These are phyloP conservation scores for Octopus sinensis DNA, from an alignment of 1,140 invertebrate species.

Conservation along the genomic window DNA sequence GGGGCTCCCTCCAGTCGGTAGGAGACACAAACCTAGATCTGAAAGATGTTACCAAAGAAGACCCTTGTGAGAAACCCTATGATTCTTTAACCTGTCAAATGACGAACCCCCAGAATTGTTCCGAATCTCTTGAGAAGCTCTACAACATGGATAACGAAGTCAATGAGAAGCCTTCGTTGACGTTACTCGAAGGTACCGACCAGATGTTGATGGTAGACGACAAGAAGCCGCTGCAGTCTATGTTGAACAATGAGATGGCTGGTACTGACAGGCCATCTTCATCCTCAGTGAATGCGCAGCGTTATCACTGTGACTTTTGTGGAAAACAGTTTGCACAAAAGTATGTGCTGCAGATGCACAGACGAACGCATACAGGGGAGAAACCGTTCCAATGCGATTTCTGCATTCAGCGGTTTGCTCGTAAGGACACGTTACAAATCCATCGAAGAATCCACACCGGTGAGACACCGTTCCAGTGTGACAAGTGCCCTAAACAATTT, in stretches of 20 bases:
- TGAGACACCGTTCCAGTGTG: slow-evolving; percentile 90
- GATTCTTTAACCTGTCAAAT: too few species aligned
- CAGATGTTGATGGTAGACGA: neutral
- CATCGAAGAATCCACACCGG: slow-evolving; percentile 78
- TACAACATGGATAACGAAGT: neutral
- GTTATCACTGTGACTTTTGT: slow-evolving; percentile 60
- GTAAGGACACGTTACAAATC: slow-evolving; percentile 16
- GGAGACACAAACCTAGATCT: too few species aligned
- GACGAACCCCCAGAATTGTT: too few species aligned
- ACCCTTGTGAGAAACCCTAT: too few species aligned
- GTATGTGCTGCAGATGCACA: slow-evolving; percentile 38
- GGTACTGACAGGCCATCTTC: neutral
- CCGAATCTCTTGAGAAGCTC: neutral
- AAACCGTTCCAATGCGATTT: slow-evolving; percentile 31
- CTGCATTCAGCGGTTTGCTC: slow-evolving; percentile 27
- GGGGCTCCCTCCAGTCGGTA: too few species aligned
- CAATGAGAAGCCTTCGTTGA: neutral
- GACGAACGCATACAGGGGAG: slow-evolving; percentile 32
- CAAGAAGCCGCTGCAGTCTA: neutral
- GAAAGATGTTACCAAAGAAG: too few species aligned
- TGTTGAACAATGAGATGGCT: neutral
- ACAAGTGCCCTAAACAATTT: slow-evolving; percentile 68
- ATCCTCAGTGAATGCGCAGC: neutral
- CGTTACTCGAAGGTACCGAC: neutral
- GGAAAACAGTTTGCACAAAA: slow-evolving; percentile 32